These are phyloP conservation scores for Creontiades dilutus DNA, from an alignment of 2,888 invertebrate species.

Conservation along the genomic window DNA sequence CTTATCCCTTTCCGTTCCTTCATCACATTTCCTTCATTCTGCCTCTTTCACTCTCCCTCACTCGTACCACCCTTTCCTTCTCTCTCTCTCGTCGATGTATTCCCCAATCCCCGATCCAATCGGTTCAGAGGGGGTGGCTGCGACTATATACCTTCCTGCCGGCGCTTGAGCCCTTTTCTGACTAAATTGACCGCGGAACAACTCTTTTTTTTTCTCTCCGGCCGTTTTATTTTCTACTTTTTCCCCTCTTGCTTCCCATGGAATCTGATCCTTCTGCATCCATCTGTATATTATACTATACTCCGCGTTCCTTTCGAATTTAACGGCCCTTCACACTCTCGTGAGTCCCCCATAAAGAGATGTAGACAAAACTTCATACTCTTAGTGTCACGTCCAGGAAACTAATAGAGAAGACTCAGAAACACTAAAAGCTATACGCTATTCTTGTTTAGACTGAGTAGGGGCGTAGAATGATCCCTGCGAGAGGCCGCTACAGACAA, in stretches of 20 bases:
- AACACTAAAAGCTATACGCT: too few relatives aligned
- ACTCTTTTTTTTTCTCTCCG: conserved; percentile 9
- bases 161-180: conserved; percentile 35
- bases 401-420: too few relatives aligned
- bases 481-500: too few relatives aligned
- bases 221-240: conserved; percentile 43
- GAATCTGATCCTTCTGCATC: conserved; percentile 15
- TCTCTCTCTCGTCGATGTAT: conserved; percentile 36
- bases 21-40: conserved; percentile 30
- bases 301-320: not conserved
- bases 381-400: too few relatives aligned
- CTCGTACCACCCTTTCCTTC: too few relatives aligned
- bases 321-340: not conserved
- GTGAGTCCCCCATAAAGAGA: not conserved
- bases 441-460: too few relatives aligned
- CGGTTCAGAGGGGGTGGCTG: conserved; percentile 31
- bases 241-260: conserved; percentile 10
- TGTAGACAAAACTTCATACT: too few relatives aligned
- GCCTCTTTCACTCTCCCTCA: conserved; percentile 18
- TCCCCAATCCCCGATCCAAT: conserved; percentile 45
- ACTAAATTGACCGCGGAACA: conserved; percentile 58
- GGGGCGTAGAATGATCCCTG: too few relatives aligned
- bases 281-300: conserved; percentile 43
- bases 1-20: not conserved
- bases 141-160: conserved; percentile 15